Evolutionary conservation across 2,113 vertebrate genomes (phyloP).

Genomic region (Pygoscelis antarcticus): DNA sequence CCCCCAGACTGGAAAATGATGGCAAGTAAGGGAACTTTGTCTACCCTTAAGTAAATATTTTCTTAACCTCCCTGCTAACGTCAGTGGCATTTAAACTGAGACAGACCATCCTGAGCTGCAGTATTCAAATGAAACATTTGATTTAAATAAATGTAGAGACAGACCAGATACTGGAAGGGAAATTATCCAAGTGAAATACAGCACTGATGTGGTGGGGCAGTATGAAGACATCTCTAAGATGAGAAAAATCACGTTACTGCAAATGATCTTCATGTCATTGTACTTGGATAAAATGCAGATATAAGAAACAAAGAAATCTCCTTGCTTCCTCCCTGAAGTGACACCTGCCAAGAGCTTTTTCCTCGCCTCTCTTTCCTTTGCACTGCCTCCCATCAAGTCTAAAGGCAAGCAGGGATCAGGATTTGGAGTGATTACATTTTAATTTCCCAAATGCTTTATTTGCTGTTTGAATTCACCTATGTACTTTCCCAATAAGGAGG

Average conservation of each 20-base stretch:
- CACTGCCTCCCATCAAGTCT: neutral
- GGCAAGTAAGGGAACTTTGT: constrained; percentile 63
- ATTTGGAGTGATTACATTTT: neutral
- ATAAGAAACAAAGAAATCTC: neutral
- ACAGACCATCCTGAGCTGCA: neutral
- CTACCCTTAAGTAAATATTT: constrained; percentile 74
- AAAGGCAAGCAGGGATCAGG: neutral
- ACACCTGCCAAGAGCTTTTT: neutral
- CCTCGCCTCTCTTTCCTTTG: neutral
- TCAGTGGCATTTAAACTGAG: constrained; percentile 47
- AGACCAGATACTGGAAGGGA: neutral
- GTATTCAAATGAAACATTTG: neutral
- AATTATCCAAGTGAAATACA: constrained; percentile 26
- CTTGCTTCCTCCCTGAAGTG: neutral
- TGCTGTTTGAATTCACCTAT: neutral
- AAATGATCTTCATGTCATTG: neutral
- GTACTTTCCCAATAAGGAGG: neutral
- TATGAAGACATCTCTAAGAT: neutral
- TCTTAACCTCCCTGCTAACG: neutral
- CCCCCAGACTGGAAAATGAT: constrained; percentile 35
- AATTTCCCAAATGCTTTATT: neutral
- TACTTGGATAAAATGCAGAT: neutral
- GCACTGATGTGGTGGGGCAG: neutral
- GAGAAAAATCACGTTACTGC: neutral
- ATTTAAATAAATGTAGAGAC: constrained; percentile 20